Evolutionary conservation across 2,113 vertebrate genomes (phyloP).

Genomic region (Spilogale gracilis): DNA sequence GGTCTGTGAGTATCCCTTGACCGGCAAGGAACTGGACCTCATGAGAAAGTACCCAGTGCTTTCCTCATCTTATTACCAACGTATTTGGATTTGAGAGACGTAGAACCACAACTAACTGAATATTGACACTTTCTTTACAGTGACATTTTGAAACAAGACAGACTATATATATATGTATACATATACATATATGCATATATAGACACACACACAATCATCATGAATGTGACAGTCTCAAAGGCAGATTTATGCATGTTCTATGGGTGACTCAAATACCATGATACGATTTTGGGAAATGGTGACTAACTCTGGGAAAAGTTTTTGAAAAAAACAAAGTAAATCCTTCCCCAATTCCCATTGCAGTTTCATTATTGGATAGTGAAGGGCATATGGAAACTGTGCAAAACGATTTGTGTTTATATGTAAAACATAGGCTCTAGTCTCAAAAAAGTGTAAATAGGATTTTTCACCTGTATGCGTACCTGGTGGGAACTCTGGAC

Average conservation of each 20-base stretch:
- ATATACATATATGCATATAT: background rate
- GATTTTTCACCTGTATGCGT: background rate
- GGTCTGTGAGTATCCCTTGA: background rate
- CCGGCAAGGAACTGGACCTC: background rate
- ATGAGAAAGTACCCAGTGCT: background rate
- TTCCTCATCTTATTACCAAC: background rate
- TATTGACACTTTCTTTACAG: background rate
- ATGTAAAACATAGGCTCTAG: background rate
- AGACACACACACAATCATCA: background rate
- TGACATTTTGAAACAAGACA: conserved; percentile 37
- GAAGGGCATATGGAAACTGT: background rate
- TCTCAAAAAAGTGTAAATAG: background rate
- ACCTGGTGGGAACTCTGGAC: background rate
- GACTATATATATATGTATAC: background rate
- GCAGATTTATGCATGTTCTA: background rate
- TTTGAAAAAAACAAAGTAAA: background rate
- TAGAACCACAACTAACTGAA: background rate
- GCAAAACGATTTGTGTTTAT: background rate
- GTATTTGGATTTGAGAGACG: background rate
- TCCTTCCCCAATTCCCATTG: background rate
- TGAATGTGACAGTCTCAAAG: background rate
- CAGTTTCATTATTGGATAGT: background rate
- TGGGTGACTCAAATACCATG: background rate
- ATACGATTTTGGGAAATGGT: conserved; percentile 33
- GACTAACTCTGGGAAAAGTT: background rate